These are phyloP conservation scores for Pentalonia nigronervosa DNA, from an alignment of 1,140 invertebrate species.

Conservation along the genomic window DNA sequence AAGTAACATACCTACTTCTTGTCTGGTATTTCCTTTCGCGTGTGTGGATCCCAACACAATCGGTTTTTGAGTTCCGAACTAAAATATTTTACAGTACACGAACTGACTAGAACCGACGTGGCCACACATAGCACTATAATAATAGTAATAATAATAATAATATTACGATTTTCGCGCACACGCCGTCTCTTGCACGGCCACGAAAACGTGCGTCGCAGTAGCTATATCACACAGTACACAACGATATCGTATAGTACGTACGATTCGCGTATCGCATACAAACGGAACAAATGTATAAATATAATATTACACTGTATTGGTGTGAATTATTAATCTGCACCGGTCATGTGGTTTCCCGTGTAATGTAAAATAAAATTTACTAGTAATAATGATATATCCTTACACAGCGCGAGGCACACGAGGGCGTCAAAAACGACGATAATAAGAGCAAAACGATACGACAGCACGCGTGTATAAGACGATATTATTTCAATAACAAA, in stretches of 20 bases:
- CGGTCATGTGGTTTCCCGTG: not conserved
- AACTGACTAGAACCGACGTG: slow-evolving; percentile 28
- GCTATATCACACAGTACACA: not conserved
- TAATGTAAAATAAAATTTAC: not conserved
- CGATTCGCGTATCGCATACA: not conserved
- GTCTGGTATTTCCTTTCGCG: slow-evolving; percentile 46
- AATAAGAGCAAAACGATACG: not conserved
- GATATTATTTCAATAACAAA: not conserved
- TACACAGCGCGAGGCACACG: not conserved
- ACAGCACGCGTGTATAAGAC: not conserved
- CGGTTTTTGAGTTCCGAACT: not conserved
- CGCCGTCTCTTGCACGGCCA: not conserved
- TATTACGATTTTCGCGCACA: not conserved
- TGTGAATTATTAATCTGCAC: not conserved
- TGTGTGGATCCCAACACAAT: not conserved
- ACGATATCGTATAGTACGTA: not conserved
- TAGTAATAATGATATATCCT: not conserved
- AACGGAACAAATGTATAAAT: not conserved
- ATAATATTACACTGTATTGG: not conserved
- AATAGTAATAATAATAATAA: not conserved
- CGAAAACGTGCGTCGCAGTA: not conserved
- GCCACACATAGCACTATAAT: not conserved
- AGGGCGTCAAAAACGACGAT: slow-evolving; percentile 13
- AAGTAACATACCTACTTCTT: slow-evolving; percentile 42
- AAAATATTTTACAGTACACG: not conserved